Base-by-base conservation (phyloP, 1,140 invertebrate genomes). In the Pogonomyrmex californicus region DNA sequence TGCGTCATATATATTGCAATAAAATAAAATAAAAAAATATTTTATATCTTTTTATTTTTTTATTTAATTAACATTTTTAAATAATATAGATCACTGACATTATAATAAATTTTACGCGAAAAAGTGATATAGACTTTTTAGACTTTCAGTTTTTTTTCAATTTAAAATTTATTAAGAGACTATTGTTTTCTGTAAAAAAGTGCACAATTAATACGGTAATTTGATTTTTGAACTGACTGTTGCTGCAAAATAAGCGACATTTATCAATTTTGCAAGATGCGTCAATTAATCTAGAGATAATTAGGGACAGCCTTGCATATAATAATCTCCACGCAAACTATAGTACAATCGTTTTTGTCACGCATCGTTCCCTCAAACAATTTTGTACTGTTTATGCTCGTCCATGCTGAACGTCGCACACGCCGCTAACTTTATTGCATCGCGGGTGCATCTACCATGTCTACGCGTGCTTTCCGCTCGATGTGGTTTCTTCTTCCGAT, bases 381-480 rank as follows among this genome's bases (percentile, higher is more conserved):
- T 71, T 73, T 75, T 23, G 79, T 62, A n/a, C 49, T 60, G 65
- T 56, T 58, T 85, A 68, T 58, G 68, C 68, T 90, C 75, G 30
- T 79, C 36, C 49, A 75, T 66, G 54, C 44, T 6, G 49, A 62
- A 66, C 62, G 44, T 70, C 51, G 85, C 65, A 56, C 70, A 90
- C 62, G 47, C 56, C 75, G 87, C 87, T 92, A 92, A 92, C 92
- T 93, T 93, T 93, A 93, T 93, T 91, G 92, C 92, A 76, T 87
- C 86, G 70, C 89, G 87, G 85, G 87, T 86, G 88, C 87, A 83
- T 90, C 86, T 56, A 63, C 63, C 85, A 82, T 65, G 65, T 63
- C 66, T 83, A 76, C 91, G 87, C 86, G 88, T 90, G 85, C 88
- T 88, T 87, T 87, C 78, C 73, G 60, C 30, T 65, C 71, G 87